These are phyloP conservation scores for Phylloscopus trochiloides DNA, from an alignment of 2,113 vertebrate species.

Conservation along the genomic window DNA sequence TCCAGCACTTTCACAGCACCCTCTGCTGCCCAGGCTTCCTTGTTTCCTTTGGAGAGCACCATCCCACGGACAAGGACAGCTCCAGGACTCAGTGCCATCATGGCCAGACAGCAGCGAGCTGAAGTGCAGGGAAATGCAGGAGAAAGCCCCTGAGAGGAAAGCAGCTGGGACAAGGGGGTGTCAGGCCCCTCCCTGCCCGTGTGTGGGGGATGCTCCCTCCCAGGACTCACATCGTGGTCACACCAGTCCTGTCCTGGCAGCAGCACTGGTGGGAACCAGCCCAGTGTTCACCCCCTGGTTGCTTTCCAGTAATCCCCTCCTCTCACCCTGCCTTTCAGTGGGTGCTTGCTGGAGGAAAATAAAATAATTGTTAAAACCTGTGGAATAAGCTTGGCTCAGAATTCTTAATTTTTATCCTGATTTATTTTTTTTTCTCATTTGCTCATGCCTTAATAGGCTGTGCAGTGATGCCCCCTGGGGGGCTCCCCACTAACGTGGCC, in stretches of 20 bases:
- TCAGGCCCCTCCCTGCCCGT: background rate
- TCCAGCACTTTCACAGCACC: background rate
- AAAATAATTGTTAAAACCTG: background rate
- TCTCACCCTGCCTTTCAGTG: background rate
- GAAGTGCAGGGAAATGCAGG: background rate
- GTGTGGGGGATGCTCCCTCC: background rate
- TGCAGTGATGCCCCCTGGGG: background rate
- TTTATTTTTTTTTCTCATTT: background rate
- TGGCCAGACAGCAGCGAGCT: background rate
- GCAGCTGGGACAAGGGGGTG: background rate
- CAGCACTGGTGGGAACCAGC: background rate
- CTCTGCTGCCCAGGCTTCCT: background rate
- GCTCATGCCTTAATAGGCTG: background rate
- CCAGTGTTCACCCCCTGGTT: background rate
- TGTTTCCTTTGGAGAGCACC: background rate
- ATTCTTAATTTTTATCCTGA: background rate
- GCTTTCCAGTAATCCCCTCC: background rate
- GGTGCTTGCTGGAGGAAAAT: background rate
- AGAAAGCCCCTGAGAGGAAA: background rate
- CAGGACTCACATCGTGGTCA: rapidly evolving
- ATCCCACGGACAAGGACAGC: rapidly evolving
- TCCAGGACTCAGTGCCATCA: background rate
- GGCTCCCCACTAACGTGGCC: rapidly evolving
- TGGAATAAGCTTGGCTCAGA: background rate
- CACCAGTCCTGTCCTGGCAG: background rate